These are phyloP conservation scores for Holothuria leucospilota DNA, from an alignment of 53 echinoderm and acorn worm genomes.

Conservation along the genomic window DNA sequence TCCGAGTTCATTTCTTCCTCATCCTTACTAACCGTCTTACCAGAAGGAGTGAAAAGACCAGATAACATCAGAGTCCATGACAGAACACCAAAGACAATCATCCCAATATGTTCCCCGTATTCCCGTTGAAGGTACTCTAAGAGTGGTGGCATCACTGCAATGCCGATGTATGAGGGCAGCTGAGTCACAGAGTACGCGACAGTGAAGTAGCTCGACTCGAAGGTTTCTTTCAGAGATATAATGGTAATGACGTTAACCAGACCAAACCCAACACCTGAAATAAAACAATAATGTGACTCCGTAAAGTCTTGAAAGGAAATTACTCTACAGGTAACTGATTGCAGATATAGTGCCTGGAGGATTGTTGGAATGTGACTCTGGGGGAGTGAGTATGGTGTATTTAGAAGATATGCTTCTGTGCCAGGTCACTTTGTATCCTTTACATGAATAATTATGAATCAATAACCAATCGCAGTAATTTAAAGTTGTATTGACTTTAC, in stretches of 20 bases:
- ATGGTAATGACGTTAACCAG: constrained; percentile 1
- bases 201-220: neutral
- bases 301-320: too few relatives aligned
- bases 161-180: constrained; percentile 8
- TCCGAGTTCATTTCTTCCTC: too few relatives aligned
- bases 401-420: too few relatives aligned
- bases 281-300: neutral
- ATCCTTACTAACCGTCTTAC: too few relatives aligned
- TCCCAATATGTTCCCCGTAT: neutral
- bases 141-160: neutral
- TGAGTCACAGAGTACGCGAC: neutral
- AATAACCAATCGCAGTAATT: too few relatives aligned
- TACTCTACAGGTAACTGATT: too few relatives aligned
- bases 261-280: constrained; percentile 10
- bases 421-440: too few relatives aligned
- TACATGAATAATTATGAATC: too few relatives aligned
- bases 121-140: neutral
- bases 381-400: too few relatives aligned
- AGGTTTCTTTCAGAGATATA: constrained; percentile 1
- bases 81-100: neutral
- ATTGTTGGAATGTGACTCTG: too few relatives aligned
- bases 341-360: too few relatives aligned
- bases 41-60: constrained; percentile 7
- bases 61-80: neutral
- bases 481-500: too few relatives aligned